phyloP scores from a whole-genome alignment of 1,140 invertebrate species.

The Procambarus virginalis region DNA sequence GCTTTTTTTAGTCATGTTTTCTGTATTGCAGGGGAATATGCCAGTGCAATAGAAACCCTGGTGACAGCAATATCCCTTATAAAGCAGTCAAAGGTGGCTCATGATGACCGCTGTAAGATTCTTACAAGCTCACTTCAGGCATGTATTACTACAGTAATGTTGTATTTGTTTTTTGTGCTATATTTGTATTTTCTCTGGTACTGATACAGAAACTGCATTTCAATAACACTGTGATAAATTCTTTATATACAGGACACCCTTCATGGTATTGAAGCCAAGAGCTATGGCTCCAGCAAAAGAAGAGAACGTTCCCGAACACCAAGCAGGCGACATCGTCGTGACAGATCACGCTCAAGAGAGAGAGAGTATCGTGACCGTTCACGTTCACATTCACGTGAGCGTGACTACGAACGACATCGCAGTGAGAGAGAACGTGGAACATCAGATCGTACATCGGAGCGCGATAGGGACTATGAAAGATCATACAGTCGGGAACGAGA shows the following conservation, averaged over 20 bases:
- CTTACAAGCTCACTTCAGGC: conserved; percentile 90
- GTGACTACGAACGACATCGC: conserved; percentile 80
- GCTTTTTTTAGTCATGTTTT: not conserved
- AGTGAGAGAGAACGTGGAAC: conserved; percentile 79
- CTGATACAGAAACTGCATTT: not conserved
- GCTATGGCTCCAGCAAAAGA: conserved; percentile 84
- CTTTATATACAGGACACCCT: conserved; percentile 86
- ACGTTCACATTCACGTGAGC: conserved; percentile 85
- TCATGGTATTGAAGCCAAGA: conserved; percentile 97
- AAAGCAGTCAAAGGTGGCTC: conserved; percentile 97
- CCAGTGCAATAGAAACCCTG: conserved; percentile 97
- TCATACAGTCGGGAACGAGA: conserved; percentile 82
- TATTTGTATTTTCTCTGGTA: not conserved
- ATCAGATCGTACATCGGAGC: conserved; percentile 73
- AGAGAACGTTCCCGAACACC: conserved; percentile 75
- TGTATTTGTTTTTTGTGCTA: conserved; percentile 2
- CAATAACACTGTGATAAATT: not conserved
- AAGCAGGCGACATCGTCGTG: conserved; percentile 73
- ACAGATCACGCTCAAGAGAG: conserved; percentile 74
- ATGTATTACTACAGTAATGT: conserved; percentile 16
- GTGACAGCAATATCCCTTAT: conserved; percentile 99
- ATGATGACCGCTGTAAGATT: conserved; percentile 98
- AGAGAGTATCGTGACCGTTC: conserved; percentile 55
- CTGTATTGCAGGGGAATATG: conserved; percentile 86
- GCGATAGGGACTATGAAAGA: conserved; percentile 77